phyloP scores from a whole-genome alignment of 1,140 invertebrate species.

The Leptopilina clavipes region DNA sequence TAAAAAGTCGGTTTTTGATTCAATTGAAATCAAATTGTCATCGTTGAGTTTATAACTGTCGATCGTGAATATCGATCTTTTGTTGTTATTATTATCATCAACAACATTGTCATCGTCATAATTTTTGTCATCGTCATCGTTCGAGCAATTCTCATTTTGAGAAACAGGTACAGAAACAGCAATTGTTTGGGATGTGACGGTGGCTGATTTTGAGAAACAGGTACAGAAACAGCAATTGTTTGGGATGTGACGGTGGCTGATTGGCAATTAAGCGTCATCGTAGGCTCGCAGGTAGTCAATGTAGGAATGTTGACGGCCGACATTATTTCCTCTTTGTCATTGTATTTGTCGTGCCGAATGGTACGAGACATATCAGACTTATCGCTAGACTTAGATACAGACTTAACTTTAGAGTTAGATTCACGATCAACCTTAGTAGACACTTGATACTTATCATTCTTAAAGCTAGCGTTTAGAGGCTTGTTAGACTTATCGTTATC shows the following conservation, averaged over 20 bases:
- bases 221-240: constrained; percentile 75
- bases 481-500: constrained; percentile 75
- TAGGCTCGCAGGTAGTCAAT: constrained; percentile 74
- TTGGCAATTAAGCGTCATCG: constrained; percentile 75
- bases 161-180: constrained; percentile 75
- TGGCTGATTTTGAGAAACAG: constrained; percentile 73
- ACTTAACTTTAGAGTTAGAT: constrained; percentile 69
- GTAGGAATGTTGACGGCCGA: constrained; percentile 73
- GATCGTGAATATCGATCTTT: constrained; percentile 14
- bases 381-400: constrained; percentile 72
- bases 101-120: constrained; percentile 35
- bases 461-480: constrained; percentile 73
- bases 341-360: constrained; percentile 62
- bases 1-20: constrained; percentile 36
- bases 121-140: constrained; percentile 48
- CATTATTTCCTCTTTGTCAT: constrained; percentile 59
- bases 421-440: constrained; percentile 61
- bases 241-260: constrained; percentile 73
- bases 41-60: too few relatives aligned
- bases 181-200: constrained; percentile 73
- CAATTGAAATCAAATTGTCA: constrained; percentile 40
- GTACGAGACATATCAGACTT: constrained; percentile 63
- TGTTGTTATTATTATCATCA: neutral
- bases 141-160: constrained; percentile 59
- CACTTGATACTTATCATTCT: constrained; percentile 65